Conservation (phyloP, 2,113 vertebrate species). For the Silurus asotus region DNA sequence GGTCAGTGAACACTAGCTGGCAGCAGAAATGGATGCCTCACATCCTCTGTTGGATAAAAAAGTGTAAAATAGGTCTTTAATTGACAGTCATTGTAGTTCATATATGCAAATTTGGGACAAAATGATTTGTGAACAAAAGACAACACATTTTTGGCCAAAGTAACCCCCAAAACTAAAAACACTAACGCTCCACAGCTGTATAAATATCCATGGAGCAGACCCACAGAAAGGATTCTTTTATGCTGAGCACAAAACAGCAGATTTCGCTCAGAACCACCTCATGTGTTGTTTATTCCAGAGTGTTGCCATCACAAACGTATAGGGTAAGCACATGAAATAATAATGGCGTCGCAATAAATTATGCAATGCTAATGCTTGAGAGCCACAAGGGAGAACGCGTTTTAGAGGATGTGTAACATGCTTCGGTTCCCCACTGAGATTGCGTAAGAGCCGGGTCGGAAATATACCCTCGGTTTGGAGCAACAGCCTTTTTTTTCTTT, state of each 20-base stretch:
- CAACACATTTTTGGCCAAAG: neutral
- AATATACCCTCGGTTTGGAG: neutral
- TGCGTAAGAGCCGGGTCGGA: neutral
- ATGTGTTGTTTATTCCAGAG: constrained; percentile 13
- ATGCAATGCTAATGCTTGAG: constrained; percentile 64
- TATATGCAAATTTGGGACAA: neutral
- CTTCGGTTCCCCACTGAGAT: constrained; percentile 33
- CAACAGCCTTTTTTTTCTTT: neutral
- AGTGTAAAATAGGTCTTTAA: neutral
- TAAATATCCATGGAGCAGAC: neutral
- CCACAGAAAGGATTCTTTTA: neutral
- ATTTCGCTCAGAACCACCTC: constrained; percentile 16
- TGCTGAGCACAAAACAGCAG: constrained; percentile 35
- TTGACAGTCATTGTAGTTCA: neutral
- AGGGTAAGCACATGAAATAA: constrained; percentile 49
- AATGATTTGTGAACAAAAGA: neutral
- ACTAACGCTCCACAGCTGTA: neutral
- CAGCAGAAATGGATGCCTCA: neutral
- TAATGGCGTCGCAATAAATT: constrained; percentile 61
- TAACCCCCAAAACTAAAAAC: neutral
- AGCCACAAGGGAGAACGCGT: constrained; percentile 55
- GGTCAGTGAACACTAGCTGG: neutral
- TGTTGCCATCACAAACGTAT: constrained; percentile 15
- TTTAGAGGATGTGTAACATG: constrained; percentile 41
- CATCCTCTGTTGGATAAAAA: neutral